Evolutionary conservation across 2,888 invertebrate species (phyloP).

Genomic region (Megastigmus dorsalis): DNA sequence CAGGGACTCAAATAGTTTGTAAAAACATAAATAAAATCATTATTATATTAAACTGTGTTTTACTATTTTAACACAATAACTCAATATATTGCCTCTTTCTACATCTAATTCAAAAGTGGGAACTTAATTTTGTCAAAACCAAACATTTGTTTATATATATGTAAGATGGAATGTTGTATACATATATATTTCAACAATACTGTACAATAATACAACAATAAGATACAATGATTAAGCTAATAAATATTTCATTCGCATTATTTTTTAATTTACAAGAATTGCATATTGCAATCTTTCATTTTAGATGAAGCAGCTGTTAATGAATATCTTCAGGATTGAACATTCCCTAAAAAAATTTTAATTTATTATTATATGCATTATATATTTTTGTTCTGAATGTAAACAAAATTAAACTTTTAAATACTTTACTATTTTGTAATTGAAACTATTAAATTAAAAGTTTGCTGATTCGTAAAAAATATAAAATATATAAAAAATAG

Average conservation of each 20-base stretch:
- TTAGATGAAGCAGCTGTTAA: constrained; percentile 56
- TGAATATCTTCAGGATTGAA: constrained; percentile 89
- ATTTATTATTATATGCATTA: neutral
- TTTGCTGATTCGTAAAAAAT: no score
- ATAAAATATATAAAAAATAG: no score
- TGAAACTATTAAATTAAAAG: neutral
- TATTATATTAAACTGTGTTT: no score
- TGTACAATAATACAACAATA: constrained; percentile 53
- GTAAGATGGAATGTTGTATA: constrained; percentile 52
- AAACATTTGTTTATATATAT: no score
- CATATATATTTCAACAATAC: constrained; percentile 52
- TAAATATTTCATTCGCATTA: constrained; percentile 53
- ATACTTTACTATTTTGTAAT: neutral
- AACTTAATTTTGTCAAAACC: no score
- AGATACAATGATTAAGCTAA: constrained; percentile 52
- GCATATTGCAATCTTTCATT: constrained; percentile 3
- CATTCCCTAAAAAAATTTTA: constrained; percentile 82
- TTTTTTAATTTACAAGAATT: constrained; percentile 43
- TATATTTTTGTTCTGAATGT: neutral
- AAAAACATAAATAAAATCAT: no score
- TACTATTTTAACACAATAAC: no score
- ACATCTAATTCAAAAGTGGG: no score
- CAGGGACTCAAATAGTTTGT: no score
- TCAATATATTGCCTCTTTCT: no score
- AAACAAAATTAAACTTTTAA: neutral